Evolutionary conservation across 2,113 vertebrate genomes (phyloP), one percentile per base, ranked within the genome.

Genomic region (Hippopotamus amphibius): DNA sequence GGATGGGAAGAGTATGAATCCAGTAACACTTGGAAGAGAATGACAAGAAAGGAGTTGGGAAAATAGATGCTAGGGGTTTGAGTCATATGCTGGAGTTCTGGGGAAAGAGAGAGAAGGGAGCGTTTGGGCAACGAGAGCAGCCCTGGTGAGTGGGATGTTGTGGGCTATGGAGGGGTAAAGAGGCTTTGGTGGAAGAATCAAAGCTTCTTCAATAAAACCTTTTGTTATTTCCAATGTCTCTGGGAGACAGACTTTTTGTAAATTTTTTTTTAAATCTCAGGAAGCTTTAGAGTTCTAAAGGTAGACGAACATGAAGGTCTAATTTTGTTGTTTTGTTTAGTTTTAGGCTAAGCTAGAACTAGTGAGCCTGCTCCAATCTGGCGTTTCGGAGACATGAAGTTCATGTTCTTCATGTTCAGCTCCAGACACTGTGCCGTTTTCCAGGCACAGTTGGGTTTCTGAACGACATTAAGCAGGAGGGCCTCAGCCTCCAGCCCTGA

Each of bases 361-460:
- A 41, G 16, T 0, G 9, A 68, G 86, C 28, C 68, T 22, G 68
- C 37, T 81, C n/a, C 3, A 13, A 21, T 24, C 8, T 65, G 61
- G 17, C 50, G 4, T 72, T 63, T 90, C 5, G 3, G 50, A 53
- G 16, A 8, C 26, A 6, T 12, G 3, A 71, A 59, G 16, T 30
- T 28, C 3, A 12, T 0, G 1, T 11, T 5, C 6, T 79, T 15
- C 24, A 14, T 4, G 7, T 15, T 55, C 2, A 15, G 33, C 53
- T 71, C n/a, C 3, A 1, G 16, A 59, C 5, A 1, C 33, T 16
- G 30, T 24, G 57, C 33, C 1, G 0, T 28, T 16, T 48, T 69
- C 26, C 10, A 12, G 33, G 65, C n/a, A 22, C 43, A 26, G 43
- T 17, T 24, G 43, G n/a, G 46, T 55, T 61, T 66, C 41, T 41